Percentiles rank a stretch among this genome's conserved stretches.
Evolutionary conservation across 2,113 vertebrate species (phyloP).

Genomic region (Atrichornis clamosus): DNA sequence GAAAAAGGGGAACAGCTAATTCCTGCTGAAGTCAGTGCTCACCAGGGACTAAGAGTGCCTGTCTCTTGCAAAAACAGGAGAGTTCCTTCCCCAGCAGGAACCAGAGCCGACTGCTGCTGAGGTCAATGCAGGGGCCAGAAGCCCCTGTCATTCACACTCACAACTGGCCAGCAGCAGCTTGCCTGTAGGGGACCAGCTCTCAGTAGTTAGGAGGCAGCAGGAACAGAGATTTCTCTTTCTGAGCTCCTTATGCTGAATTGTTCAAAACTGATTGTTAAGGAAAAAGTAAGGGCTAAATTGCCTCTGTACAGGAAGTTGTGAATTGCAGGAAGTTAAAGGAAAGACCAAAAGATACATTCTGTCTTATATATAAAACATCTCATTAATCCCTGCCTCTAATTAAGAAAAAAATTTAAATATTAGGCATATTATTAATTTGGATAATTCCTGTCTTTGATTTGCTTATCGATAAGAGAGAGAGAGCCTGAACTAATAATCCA

Average conservation of each 20-base stretch:
- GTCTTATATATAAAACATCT: not conserved
- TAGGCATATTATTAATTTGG: not conserved
- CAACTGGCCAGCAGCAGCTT: not conserved
- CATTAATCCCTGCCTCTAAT: not conserved
- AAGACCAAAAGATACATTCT: not conserved
- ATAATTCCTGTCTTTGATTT: not conserved
- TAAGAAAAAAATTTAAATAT: not conserved
- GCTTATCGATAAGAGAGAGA: not conserved
- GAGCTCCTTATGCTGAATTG: not conserved
- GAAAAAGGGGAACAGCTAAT: not conserved
- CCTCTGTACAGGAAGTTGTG: not conserved
- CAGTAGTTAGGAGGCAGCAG: not conserved
- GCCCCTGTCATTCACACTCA: not conserved
- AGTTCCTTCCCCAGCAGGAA: not conserved
- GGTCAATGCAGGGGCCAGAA: not conserved
- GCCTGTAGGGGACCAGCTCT: not conserved
- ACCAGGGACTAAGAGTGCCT: accelerated
- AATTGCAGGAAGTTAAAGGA: not conserved
- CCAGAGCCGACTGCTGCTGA: not conserved
- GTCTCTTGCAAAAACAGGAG: not conserved
- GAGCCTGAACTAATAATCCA: not conserved
- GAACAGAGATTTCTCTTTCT: not conserved
- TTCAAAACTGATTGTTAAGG: not conserved
- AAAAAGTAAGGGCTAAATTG: not conserved
- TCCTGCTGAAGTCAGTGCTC: not conserved